Evolutionary conservation across 2,888 invertebrate species (phyloP).

Genomic region (Hedychridium roseum): DNA sequence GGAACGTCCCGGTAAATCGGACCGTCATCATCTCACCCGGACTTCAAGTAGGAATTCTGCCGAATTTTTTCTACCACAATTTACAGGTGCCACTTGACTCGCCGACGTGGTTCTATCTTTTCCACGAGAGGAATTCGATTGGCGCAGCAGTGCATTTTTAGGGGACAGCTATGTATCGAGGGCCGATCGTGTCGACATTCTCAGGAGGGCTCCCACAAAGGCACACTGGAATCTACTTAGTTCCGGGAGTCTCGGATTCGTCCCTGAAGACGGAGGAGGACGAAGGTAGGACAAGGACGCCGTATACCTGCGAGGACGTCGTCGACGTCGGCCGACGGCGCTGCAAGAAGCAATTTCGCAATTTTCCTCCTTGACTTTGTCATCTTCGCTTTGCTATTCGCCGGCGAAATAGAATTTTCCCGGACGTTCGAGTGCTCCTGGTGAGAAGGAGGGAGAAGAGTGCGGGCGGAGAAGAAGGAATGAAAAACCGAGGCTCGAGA

Average conservation of each 20-base stretch:
- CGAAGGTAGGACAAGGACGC: conserved; percentile 4
- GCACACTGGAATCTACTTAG: conserved; percentile 55
- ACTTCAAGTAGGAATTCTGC: no score
- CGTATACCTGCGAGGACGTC: conserved; percentile 5
- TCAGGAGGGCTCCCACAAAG: conserved; percentile 45
- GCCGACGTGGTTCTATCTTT: background rate
- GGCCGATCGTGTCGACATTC: conserved; percentile 32
- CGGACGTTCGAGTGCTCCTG: conserved; percentile 2
- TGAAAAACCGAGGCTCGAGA: conserved; percentile 11
- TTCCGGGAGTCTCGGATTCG: conserved; percentile 29
- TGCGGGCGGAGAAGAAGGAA: conserved; percentile 2
- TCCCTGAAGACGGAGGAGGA: conserved; percentile 3
- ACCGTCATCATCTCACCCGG: background rate
- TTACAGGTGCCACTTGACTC: background rate
- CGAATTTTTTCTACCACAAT: no score
- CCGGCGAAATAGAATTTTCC: conserved; percentile 60
- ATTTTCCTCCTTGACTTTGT: conserved; percentile 61
- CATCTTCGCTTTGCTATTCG: conserved; percentile 62
- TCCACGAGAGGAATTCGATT: conserved; percentile 28
- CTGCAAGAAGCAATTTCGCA: conserved; percentile 60
- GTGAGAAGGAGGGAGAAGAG: background rate
- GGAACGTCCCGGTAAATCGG: background rate
- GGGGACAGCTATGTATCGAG: conserved; percentile 23
- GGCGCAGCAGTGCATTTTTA: conserved; percentile 28
- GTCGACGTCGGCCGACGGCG: conserved; percentile 15